Evolutionary conservation across 2,797 vertebrate species (phyloP).

Genomic region (Perodicticus potto): DNA sequence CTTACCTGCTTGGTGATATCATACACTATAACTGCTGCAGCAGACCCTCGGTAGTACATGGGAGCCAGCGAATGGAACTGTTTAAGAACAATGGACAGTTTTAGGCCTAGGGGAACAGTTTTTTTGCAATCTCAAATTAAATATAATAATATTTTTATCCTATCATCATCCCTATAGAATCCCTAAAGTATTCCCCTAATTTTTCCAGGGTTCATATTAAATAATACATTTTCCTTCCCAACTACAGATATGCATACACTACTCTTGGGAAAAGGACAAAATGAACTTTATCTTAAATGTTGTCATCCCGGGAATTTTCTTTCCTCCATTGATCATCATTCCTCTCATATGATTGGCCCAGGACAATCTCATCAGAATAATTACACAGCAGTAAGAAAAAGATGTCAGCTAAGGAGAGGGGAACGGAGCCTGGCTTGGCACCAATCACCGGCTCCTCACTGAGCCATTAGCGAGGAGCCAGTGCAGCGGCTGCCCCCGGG

Average conservation of each 20-base stretch:
- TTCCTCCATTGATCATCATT: neutral
- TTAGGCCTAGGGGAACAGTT: neutral
- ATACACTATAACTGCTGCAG: constrained; percentile 98
- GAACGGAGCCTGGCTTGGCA: neutral
- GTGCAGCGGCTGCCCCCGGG: accelerated
- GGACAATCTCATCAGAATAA: constrained; percentile 20
- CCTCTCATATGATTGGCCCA: neutral
- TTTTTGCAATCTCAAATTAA: neutral
- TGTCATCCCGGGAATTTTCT: constrained; percentile 21
- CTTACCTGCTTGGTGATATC: constrained; percentile 99
- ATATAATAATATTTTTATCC: neutral
- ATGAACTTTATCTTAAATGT: constrained; percentile 6
- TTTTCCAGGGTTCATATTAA: neutral
- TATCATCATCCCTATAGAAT: neutral
- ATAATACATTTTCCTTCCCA: neutral
- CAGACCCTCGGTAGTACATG: constrained; percentile 99
- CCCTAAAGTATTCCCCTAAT: neutral
- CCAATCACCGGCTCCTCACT: neutral
- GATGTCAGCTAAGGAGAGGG: neutral
- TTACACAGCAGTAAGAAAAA: neutral
- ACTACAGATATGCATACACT: neutral
- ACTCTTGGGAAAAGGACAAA: neutral
- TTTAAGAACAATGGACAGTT: constrained; percentile 65
- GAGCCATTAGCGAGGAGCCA: neutral
- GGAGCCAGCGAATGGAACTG: constrained; percentile 99